Conservation (phyloP, 2,888 invertebrate species). For the Nomada fucata region DNA sequence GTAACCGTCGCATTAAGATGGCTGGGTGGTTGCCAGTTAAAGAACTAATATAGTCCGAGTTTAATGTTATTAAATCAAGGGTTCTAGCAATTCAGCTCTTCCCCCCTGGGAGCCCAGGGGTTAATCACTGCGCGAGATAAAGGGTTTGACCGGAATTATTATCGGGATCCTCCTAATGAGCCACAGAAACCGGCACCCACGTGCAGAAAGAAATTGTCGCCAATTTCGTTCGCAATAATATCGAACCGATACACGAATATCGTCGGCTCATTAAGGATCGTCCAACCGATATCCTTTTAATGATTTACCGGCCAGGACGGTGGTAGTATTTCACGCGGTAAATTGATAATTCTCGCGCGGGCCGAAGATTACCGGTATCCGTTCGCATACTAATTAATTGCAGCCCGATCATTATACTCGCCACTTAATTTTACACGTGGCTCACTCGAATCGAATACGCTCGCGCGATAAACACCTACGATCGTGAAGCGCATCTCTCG, state of each 20-base stretch:
- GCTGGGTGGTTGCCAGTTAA: too few relatives aligned
- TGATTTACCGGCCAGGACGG: slow-evolving; percentile 57
- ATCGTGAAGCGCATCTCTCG: slow-evolving; percentile 14
- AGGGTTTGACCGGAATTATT: neutral
- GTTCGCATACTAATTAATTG: slow-evolving; percentile 67
- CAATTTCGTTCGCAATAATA: slow-evolving; percentile 35
- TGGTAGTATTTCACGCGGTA: slow-evolving; percentile 67
- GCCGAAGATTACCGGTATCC: slow-evolving; percentile 66
- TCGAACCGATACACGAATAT: slow-evolving; percentile 55
- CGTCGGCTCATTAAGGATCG: slow-evolving; percentile 66
- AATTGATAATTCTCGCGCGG: slow-evolving; percentile 70
- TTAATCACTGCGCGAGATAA: neutral
- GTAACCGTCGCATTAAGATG: too few relatives aligned
- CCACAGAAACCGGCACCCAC: neutral
- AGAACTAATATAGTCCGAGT: too few relatives aligned
- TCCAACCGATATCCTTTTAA: slow-evolving; percentile 51
- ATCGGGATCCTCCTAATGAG: slow-evolving; percentile 16
- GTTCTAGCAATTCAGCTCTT: too few relatives aligned
- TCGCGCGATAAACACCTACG: slow-evolving; percentile 47
- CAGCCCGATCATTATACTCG: slow-evolving; percentile 62
- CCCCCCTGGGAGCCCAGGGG: too few relatives aligned
- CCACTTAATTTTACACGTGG: slow-evolving; percentile 55
- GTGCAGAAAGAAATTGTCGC: neutral
- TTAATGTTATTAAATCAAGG: too few relatives aligned
- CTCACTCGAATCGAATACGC: slow-evolving; percentile 20